These are phyloP conservation scores for Coregonus clupeaformis DNA, from an alignment of 2,113 vertebrate species.

Conservation along the genomic window DNA sequence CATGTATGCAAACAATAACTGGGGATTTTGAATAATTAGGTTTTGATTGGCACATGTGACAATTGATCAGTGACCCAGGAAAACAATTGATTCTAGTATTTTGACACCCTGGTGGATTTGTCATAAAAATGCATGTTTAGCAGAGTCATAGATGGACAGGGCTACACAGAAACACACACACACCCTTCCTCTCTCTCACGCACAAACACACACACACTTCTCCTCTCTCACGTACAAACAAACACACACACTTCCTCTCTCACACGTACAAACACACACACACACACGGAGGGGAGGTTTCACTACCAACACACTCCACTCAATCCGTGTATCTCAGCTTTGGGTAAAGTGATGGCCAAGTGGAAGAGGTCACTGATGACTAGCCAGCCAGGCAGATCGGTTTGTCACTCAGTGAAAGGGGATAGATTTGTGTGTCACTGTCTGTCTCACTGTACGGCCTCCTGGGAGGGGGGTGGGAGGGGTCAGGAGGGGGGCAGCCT, in stretches of 20 bases:
- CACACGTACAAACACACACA: background rate
- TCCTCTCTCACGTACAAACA: background rate
- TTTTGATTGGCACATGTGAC: conserved; percentile 66
- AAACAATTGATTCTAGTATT: conserved; percentile 59
- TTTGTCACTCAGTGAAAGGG: conserved; percentile 58
- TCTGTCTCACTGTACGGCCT: conserved; percentile 63
- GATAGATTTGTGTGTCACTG: conserved; percentile 71
- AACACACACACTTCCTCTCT: conserved; percentile 7
- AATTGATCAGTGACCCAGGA: conserved; percentile 66
- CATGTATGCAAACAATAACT: conserved; percentile 27
- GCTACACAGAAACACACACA: background rate
- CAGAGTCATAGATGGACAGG: conserved; percentile 34
- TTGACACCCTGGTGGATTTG: conserved; percentile 55
- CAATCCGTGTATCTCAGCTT: conserved; percentile 54
- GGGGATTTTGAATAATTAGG: conserved; percentile 58
- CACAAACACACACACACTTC: background rate
- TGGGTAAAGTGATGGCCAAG: conserved; percentile 58
- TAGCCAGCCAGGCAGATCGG: conserved; percentile 45
- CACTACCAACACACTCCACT: conserved; percentile 26
- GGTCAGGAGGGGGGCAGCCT: conserved; percentile 3
- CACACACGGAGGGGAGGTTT: conserved; percentile 9
- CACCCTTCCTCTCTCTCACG: background rate
- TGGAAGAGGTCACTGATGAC: conserved; percentile 72
- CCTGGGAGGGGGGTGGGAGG: conserved; percentile 36
- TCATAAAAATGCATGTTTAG: conserved; percentile 55